Evolutionary conservation across 2,888 invertebrate species (phyloP), one percentile per base, ranked within the genome.

Genomic region (Kuschelorhynchus macadamiae): DNA sequence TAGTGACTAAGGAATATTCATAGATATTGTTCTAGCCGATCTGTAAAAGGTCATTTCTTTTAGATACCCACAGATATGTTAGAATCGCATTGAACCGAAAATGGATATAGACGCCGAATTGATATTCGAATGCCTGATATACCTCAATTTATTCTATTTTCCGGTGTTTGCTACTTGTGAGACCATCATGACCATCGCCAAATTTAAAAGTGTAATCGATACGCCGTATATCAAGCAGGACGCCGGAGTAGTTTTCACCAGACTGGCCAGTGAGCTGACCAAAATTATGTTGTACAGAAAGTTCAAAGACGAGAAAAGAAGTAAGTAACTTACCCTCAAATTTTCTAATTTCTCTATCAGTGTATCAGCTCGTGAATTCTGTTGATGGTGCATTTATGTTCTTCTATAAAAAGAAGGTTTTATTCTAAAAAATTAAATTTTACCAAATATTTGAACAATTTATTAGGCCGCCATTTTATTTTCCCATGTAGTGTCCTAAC

Each of bases 81-180:
- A n/a, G n/a, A n/a, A n/a, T n/a, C n/a, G n/a, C n/a, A 18, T 18
- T 0, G 30, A 41, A 12, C n/a, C 18, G 17, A 39, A 73, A 63
- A 78, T 79, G 77, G 75, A 76, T 42, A 60, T 79, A 21, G 79
- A 80, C 71, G 75, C 76, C 2, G 79, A 79, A 65, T 53, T 80
- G 33, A 78, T 80, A 79, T 79, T 80, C 67, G 79, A 80, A 67
- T 80, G 79, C 61, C 72, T 80, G 11, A 78, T 80, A 20, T 78
- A 80, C 67, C 53, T 80, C 17, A 80, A 80, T 65, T 67, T 74
- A 47, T 79, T 76, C 55, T 78, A 78, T 63, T 80, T 76, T 52
- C 76, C 78, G 8, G 74, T 80, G 21, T 78, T 80, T 53, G 75
- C 74, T 12, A 77, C 72, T 9, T 78, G 78, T 52, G 77, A 78